phyloP scores from a whole-genome alignment of 2,113 vertebrate genomes.

The Turdus rufiventris region DNA sequence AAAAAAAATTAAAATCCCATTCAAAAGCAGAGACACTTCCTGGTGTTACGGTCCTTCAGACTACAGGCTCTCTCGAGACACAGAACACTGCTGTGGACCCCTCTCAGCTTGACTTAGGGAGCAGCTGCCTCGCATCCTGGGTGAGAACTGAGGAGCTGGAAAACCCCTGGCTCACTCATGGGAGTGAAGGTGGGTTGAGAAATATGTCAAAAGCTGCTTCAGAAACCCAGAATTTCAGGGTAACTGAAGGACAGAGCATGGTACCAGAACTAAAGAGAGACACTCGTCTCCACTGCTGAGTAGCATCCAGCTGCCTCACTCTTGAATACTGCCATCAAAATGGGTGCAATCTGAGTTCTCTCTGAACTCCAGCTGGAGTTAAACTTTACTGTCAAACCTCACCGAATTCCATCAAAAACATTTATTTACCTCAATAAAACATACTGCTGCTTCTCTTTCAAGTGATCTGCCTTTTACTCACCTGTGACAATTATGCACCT shows the following conservation, averaged over 20 bases:
- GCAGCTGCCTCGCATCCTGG: not conserved
- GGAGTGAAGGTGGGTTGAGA: not conserved
- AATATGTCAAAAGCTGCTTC: not conserved
- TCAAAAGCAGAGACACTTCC: not conserved
- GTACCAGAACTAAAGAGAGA: not conserved
- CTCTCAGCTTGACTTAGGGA: not conserved
- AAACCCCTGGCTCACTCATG: not conserved
- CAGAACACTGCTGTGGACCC: accelerated
- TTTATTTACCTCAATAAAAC: not conserved
- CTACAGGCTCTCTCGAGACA: not conserved
- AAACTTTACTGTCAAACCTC: not conserved
- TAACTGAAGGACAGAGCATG: not conserved
- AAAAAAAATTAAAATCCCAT: not conserved
- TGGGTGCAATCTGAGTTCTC: not conserved
- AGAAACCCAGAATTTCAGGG: not conserved
- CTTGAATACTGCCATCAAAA: not conserved
- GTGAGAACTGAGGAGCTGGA: not conserved
- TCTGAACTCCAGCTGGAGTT: not conserved
- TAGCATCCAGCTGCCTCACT: not conserved
- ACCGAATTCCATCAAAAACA: not conserved
- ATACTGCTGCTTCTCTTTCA: not conserved
- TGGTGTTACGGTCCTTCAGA: not conserved
- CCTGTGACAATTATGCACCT: accelerated
- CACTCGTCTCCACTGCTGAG: not conserved
- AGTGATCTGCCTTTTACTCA: not conserved